Conservation (phyloP, 2,888 invertebrate species). For the Caenorhabditis plicata region DNA sequence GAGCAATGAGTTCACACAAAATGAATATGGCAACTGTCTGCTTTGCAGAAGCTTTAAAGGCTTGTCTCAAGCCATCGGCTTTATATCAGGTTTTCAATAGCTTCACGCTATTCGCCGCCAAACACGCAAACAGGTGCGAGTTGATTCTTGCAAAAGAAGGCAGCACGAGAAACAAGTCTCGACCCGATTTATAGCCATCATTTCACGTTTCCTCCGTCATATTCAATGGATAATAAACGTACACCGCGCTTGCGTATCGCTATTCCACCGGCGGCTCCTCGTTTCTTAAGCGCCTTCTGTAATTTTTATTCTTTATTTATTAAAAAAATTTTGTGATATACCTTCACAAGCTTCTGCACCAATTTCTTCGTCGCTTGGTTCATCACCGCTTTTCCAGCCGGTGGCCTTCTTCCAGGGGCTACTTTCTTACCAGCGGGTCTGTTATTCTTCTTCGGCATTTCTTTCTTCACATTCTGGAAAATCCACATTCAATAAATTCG, state of each 20-base stretch:
- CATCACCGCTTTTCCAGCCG: not conserved
- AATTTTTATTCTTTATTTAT: too few species aligned
- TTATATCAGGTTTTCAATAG: conserved; percentile 38
- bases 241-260: conserved; percentile 26
- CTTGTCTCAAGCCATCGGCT: too few species aligned
- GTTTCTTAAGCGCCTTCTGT: conserved; percentile 31
- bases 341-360: conserved; percentile 33
- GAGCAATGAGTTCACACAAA: too few species aligned
- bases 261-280: conserved; percentile 11
- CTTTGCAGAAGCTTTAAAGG: too few species aligned
- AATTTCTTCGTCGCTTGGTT: conserved; percentile 25
- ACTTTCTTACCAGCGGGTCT: not conserved
- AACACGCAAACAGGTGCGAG: conserved; percentile 3
- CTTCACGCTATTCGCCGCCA: conserved; percentile 21
- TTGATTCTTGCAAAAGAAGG: too few species aligned
- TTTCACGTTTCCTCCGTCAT: not conserved
- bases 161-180: conserved; percentile 31
- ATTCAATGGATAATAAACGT: conserved; percentile 22
- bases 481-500: conserved; percentile 1
- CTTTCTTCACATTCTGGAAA: not conserved
- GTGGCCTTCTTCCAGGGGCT: not conserved
- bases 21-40: too few species aligned
- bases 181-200: conserved; percentile 31
- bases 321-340: too few species aligned
- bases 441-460: not conserved